Percentiles rank a stretch among this genome's conserved stretches.
Conservation (phyloP, 2,113 vertebrate genomes). For the Fregata magnificens region DNA sequence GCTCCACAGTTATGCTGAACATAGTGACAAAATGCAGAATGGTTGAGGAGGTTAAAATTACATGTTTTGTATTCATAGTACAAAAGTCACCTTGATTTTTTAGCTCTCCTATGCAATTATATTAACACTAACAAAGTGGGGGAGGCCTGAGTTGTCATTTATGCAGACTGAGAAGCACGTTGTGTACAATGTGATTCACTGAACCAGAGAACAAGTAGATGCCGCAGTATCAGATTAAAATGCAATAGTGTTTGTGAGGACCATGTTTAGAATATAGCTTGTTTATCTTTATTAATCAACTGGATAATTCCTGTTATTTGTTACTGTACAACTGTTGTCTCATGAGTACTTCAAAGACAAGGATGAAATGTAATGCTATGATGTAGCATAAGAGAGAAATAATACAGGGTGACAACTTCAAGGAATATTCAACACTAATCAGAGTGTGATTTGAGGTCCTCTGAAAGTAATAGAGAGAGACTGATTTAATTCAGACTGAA, state of each 20-base stretch:
- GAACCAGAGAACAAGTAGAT: neutral
- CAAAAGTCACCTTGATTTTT: slow-evolving; percentile 27
- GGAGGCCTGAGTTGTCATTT: neutral
- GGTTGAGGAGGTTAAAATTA: neutral
- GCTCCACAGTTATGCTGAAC: neutral
- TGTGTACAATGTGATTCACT: neutral
- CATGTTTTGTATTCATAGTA: neutral
- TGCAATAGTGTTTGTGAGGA: neutral
- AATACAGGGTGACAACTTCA: neutral
- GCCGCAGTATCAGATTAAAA: neutral
- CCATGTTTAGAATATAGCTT: neutral
- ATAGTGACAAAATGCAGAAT: neutral
- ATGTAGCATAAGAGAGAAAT: neutral
- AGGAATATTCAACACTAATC: neutral
- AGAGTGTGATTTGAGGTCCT: neutral
- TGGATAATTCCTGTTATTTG: neutral
- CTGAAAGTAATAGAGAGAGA: neutral
- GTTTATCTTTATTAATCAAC: neutral
- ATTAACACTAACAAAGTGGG: neutral
- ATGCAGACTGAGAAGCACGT: neutral
- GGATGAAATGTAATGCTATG: neutral
- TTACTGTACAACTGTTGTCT: neutral
- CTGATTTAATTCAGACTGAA: neutral
- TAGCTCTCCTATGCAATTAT: slow-evolving; percentile 1
- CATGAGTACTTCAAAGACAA: neutral